Percentiles rank a stretch among this genome's conserved stretches.
phyloP scores from a whole-genome alignment of 2,888 invertebrate genomes.

The Tiliacea citrago region DNA sequence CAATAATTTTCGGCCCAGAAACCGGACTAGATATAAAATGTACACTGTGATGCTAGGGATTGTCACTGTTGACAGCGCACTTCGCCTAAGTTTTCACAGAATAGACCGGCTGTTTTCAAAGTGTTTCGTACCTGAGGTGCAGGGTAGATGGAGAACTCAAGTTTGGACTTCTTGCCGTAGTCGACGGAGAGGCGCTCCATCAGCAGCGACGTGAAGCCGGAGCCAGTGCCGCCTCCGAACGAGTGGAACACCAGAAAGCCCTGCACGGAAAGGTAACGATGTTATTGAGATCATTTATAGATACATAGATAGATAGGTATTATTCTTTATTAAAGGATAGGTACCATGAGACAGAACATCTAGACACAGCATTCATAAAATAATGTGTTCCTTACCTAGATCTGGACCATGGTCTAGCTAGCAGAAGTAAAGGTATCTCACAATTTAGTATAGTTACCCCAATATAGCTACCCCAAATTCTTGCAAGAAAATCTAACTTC shows the following conservation, averaged over 20 bases:
- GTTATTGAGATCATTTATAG: not conserved
- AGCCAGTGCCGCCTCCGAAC: conserved; percentile 97
- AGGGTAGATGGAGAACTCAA: conserved; percentile 98
- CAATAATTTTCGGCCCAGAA: not conserved
- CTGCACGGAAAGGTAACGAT: conserved; percentile 73
- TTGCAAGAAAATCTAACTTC: not conserved
- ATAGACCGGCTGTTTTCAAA: not conserved
- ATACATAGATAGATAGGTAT: not conserved
- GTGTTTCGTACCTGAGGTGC: conserved; percentile 94
- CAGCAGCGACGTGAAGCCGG: conserved; percentile 97
- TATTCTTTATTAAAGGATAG: not conserved
- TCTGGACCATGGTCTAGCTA: too few species aligned
- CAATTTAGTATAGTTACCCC: not conserved
- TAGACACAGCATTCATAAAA: not conserved
- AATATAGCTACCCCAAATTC: not conserved
- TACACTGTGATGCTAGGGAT: not conserved
- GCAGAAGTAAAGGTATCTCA: not conserved
- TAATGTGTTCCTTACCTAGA: not conserved
- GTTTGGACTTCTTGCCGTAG: conserved; percentile 98
- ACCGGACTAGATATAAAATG: too few species aligned
- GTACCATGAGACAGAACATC: not conserved
- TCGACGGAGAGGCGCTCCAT: conserved; percentile 98
- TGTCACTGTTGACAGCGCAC: not conserved
- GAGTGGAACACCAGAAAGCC: conserved; percentile 98
- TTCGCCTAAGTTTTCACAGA: not conserved